These are phyloP conservation scores for Platyscapa corneri DNA, from an alignment of 1,140 invertebrate species.

Conservation along the genomic window DNA sequence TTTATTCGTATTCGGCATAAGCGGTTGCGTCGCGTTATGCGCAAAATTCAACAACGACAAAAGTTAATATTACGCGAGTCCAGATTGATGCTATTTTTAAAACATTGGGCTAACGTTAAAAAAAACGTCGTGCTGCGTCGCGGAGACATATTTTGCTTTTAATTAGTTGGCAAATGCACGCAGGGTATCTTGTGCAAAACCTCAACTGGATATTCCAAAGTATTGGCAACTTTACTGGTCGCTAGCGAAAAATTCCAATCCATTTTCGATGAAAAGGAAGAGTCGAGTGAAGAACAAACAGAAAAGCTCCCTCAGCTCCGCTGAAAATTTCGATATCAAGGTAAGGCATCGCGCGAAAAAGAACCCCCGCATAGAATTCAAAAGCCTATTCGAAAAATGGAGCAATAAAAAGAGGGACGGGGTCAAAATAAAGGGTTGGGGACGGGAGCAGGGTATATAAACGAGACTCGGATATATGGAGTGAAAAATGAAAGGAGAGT, in stretches of 20 bases:
- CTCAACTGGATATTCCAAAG: neutral
- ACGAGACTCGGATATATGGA: neutral
- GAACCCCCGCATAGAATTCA: conserved; percentile 12
- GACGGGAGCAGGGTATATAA: neutral
- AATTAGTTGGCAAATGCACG: too few relatives aligned
- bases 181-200: too few relatives aligned
- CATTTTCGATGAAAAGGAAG: neutral
- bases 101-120: too few relatives aligned
- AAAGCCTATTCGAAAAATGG: neutral
- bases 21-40: too few relatives aligned
- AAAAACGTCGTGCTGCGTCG: too few relatives aligned
- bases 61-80: too few relatives aligned
- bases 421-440: too few relatives aligned
- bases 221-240: neutral
- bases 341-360: neutral
- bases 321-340: neutral
- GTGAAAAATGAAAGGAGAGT: conserved; percentile 40
- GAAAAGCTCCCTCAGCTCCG: neutral
- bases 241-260: neutral
- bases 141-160: too few relatives aligned
- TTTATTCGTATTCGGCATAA: too few relatives aligned
- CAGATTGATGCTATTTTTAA: too few relatives aligned
- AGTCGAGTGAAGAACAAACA: neutral
- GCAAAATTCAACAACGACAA: too few relatives aligned
- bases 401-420: neutral